phyloP scores from a whole-genome alignment of 2,888 invertebrate species.

The Dromius quadrimaculatus region DNA sequence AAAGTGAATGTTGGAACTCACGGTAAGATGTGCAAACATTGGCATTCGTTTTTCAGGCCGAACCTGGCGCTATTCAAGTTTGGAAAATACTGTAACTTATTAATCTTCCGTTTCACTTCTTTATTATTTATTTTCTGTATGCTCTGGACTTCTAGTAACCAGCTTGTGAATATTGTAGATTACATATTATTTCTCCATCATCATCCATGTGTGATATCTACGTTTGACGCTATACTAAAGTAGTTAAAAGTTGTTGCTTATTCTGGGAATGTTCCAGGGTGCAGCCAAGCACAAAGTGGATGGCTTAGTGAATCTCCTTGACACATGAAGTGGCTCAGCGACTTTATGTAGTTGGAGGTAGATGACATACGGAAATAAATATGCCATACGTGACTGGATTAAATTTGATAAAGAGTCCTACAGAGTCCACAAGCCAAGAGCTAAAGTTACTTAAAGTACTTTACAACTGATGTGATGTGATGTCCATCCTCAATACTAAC shows the following conservation, averaged over 20 bases:
- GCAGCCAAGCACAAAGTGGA: slow-evolving; percentile 29
- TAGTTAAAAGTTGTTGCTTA: neutral
- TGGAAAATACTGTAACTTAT: no score
- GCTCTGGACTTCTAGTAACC: no score
- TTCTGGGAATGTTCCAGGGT: slow-evolving; percentile 12
- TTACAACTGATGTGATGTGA: slow-evolving; percentile 13
- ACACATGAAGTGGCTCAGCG: slow-evolving; percentile 43
- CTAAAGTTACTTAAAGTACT: slow-evolving; percentile 21
- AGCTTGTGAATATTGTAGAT: no score
- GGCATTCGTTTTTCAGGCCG: no score
- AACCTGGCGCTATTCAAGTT: no score
- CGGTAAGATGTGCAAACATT: no score
- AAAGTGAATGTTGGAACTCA: no score
- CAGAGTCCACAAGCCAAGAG: slow-evolving; percentile 5
- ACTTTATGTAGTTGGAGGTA: slow-evolving; percentile 34
- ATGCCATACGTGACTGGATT: slow-evolving; percentile 36
- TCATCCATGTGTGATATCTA: neutral
- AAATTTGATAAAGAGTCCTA: slow-evolving; percentile 21
- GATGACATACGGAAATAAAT: slow-evolving; percentile 41
- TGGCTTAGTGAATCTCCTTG: slow-evolving; percentile 36
- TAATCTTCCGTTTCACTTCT: no score
- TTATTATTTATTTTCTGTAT: no score
- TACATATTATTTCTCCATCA: no score
- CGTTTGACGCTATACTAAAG: neutral
- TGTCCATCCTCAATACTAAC: slow-evolving; percentile 6